These are phyloP conservation scores for Pseudorasbora parva DNA, from an alignment of 2,113 vertebrate genomes.

Conservation along the genomic window DNA sequence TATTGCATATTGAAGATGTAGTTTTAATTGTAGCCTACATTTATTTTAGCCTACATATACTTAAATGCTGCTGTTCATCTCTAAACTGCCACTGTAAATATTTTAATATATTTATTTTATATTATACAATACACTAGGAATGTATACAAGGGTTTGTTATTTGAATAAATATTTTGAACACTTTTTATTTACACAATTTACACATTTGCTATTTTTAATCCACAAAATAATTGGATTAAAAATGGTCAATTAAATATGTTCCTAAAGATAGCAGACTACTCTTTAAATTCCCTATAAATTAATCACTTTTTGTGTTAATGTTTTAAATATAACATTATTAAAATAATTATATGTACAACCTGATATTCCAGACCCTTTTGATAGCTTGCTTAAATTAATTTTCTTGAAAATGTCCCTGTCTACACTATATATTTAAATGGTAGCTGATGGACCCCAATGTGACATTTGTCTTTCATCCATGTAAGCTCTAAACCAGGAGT, in stretches of 20 bases:
- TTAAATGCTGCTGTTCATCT: no score
- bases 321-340: background rate
- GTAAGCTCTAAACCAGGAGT: background rate
- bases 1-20: no score
- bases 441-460: slow-evolving; percentile 19
- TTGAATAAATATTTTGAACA: no score
- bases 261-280: background rate
- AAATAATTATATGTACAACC: background rate
- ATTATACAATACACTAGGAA: no score
- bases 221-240: background rate
- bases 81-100: no score
- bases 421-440: background rate
- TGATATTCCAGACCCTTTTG: background rate
- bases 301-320: background rate
- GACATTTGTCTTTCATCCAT: slow-evolving; percentile 25
- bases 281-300: background rate
- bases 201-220: background rate
- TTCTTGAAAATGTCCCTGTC: background rate
- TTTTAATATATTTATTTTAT: no score
- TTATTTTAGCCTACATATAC: no score
- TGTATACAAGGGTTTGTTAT: no score
- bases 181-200: no score
- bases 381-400: background rate
- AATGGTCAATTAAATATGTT: background rate
- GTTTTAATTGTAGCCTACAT: no score